Conservation (phyloP, 2,113 vertebrate species). For the Corynorhinus townsendii region DNA sequence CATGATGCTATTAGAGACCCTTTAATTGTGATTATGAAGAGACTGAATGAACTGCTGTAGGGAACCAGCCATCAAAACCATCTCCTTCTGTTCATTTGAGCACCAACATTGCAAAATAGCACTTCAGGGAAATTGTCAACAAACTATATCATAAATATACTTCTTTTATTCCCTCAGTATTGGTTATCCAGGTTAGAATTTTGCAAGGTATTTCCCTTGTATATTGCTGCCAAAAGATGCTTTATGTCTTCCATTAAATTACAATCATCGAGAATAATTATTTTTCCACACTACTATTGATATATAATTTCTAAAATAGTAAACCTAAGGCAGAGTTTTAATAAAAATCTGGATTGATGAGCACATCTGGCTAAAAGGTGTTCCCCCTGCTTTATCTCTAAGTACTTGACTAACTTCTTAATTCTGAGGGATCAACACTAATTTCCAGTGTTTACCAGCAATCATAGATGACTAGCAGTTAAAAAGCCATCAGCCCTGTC, state of each 20-base stretch:
- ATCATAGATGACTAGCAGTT: conserved; percentile 87
- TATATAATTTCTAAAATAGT: not conserved
- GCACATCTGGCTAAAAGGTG: conserved; percentile 76
- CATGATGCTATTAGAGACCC: not conserved
- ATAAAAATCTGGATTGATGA: conserved; percentile 72
- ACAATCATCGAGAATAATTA: not conserved
- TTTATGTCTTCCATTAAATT: not conserved
- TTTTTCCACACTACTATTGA: not conserved
- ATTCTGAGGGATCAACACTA: conserved; percentile 82
- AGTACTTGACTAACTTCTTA: conserved; percentile 80
- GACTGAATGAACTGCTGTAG: not conserved
- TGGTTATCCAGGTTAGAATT: not conserved
- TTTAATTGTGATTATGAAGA: conserved; percentile 28
- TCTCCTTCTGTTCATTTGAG: conserved; percentile 2
- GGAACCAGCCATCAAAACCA: not conserved
- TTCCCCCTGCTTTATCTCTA: conserved; percentile 73
- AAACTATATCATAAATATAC: not conserved
- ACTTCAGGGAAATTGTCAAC: not conserved
- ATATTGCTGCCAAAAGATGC: not conserved
- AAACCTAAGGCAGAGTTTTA: not conserved
- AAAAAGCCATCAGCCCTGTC: conserved; percentile 86
- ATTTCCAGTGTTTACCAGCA: conserved; percentile 83
- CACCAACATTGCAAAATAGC: not conserved
- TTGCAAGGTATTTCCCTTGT: not conserved
- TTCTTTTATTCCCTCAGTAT: not conserved